Evolutionary conservation across 2,888 invertebrate species (phyloP).

Genomic region (Drosophila algonquin): DNA sequence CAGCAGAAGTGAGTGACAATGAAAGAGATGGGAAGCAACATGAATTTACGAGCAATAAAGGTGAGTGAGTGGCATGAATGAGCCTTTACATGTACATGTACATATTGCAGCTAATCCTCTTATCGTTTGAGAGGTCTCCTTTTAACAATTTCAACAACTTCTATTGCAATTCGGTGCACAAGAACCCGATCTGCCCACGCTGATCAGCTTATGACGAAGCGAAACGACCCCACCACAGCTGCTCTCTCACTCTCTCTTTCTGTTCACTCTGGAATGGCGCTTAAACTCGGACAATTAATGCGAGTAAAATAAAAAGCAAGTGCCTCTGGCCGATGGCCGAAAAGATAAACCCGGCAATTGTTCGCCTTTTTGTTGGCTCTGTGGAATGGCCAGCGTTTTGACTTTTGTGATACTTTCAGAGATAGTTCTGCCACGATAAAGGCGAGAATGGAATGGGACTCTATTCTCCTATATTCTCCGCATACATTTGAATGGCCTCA

Average conservation of each 20-base stretch:
- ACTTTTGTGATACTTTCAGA: conserved; percentile 32
- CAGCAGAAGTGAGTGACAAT: too few species aligned
- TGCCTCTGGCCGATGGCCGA: conserved; percentile 69
- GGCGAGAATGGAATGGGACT: conserved; percentile 8
- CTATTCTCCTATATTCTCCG: conserved; percentile 1
- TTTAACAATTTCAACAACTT: neutral
- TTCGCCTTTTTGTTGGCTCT: conserved; percentile 37
- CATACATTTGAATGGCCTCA: conserved; percentile 20
- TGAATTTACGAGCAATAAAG: neutral
- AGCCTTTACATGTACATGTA: too few species aligned
- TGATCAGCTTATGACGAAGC: neutral
- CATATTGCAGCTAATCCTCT: neutral
- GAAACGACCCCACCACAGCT: conserved; percentile 1
- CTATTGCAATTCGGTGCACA: neutral
- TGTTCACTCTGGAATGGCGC: conserved; percentile 10
- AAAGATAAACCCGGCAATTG: conserved; percentile 64
- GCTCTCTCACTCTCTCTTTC: neutral
- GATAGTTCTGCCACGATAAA: conserved; percentile 36
- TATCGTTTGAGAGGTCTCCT: neutral
- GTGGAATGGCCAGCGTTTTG: conserved; percentile 39
- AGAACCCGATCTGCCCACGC: neutral
- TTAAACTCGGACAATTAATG: conserved; percentile 68
- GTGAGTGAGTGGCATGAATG: neutral
- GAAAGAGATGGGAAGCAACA: neutral
- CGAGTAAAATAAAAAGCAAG: conserved; percentile 69